Percentiles rank a stretch among this genome's conserved stretches.
Evolutionary conservation across 2,797 vertebrate species (phyloP).

Genomic region (Adrianichthys oophorus): DNA sequence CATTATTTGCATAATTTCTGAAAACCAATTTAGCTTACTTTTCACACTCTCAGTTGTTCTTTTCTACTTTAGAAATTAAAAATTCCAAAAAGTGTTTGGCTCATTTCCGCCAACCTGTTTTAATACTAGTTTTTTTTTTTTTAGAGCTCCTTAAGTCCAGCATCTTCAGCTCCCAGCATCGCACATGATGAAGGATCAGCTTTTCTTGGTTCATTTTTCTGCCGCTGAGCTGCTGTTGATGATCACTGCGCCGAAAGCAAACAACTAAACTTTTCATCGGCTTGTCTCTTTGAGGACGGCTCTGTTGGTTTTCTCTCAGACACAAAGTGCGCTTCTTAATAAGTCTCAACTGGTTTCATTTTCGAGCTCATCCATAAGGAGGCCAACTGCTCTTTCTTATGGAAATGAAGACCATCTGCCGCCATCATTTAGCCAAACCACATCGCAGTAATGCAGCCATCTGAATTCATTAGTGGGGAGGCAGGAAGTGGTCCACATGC

Average conservation of each 20-base stretch:
- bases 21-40: no score
- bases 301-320: constrained; percentile 39
- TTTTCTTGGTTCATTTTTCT: no score
- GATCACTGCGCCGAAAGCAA: constrained; percentile 38
- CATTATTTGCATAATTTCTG: no score
- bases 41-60: no score
- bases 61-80: no score
- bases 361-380: constrained; percentile 72
- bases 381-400: constrained; percentile 78
- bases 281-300: constrained; percentile 56
- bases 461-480: constrained; percentile 75
- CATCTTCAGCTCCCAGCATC: no score
- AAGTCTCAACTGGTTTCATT: constrained; percentile 76
- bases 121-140: no score
- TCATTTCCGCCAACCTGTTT: no score
- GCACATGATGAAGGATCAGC: no score
- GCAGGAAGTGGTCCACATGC: constrained; percentile 53
- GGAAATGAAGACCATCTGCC: constrained; percentile 80
- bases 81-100: no score
- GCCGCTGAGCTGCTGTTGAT: no score
- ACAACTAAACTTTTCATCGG: constrained; percentile 37
- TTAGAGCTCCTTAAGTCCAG: no score
- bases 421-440: constrained; percentile 74
- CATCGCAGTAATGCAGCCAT: constrained; percentile 77
- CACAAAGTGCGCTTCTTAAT: constrained; percentile 67